These are phyloP conservation scores for Ispidina lecontei DNA, from an alignment of 2,797 vertebrate species.

Conservation along the genomic window DNA sequence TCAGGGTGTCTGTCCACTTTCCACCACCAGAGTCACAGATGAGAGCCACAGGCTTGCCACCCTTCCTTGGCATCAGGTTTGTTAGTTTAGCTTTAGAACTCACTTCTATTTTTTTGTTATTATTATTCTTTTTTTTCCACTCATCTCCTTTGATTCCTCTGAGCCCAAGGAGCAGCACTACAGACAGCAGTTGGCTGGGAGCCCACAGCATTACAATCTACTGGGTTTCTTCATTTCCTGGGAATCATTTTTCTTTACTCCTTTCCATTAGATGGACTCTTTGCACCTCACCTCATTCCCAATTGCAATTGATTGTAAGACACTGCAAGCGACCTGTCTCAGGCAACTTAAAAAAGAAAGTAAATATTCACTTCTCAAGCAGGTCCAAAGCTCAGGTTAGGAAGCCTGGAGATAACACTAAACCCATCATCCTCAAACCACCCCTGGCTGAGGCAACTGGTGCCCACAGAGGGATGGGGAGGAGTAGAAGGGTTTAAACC, in stretches of 20 bases:
- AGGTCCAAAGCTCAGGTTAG: rapidly evolving
- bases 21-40: neutral
- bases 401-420: neutral
- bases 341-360: too few species aligned
- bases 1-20: neutral
- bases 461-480: neutral
- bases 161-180: neutral
- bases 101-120: too few species aligned
- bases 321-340: neutral
- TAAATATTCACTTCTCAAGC: neutral
- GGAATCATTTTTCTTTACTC: neutral
- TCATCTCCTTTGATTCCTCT: neutral
- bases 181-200: rapidly evolving
- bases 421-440: neutral
- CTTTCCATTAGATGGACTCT: neutral
- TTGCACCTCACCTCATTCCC: rapidly evolving
- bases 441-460: too few species aligned
- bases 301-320: rapidly evolving
- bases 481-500: neutral
- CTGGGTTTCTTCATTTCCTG: neutral
- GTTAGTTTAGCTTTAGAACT: neutral
- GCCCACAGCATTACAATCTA: neutral
- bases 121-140: too few species aligned
- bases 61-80: neutral
- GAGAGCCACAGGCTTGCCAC: rapidly evolving